Evolutionary conservation across 2,797 vertebrate species (phyloP).

Genomic region (Chiroxiphia lanceolata): DNA sequence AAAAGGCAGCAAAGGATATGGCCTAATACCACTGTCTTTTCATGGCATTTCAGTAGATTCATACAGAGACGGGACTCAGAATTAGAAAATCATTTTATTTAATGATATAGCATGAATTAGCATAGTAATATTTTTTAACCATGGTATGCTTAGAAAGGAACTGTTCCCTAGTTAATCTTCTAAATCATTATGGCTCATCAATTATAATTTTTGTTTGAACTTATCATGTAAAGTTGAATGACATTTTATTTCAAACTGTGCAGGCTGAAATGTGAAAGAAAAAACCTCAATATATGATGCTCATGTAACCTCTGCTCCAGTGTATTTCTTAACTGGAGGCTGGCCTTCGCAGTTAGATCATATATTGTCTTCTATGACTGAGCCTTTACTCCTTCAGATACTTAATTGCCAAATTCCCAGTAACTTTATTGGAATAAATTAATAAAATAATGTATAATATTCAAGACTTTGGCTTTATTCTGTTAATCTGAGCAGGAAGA

Average conservation of each 20-base stretch:
- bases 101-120: slow-evolving; percentile 39
- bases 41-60: background rate
- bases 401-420: background rate
- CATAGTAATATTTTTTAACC: slow-evolving; percentile 16
- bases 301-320: slow-evolving; percentile 2
- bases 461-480: background rate
- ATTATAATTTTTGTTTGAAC: slow-evolving; percentile 65
- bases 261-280: slow-evolving; percentile 56
- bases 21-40: background rate
- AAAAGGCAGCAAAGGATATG: background rate
- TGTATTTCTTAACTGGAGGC: slow-evolving; percentile 43
- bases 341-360: background rate
- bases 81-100: slow-evolving; percentile 12
- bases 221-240: slow-evolving; percentile 27
- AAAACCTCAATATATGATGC: background rate
- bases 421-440: background rate
- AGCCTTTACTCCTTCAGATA: background rate
- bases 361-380: background rate
- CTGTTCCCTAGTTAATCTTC: slow-evolving; percentile 40
- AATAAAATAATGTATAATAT: background rate
- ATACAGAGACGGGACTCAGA: background rate
- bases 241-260: slow-evolving; percentile 7
- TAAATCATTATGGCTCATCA: slow-evolving; percentile 62
- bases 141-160: background rate
- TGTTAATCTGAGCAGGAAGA: background rate